Percentiles rank a stretch among this genome's conserved stretches.
phyloP scores from a whole-genome alignment of 2,888 invertebrate species.

The Pachycephus smyrnensis region DNA sequence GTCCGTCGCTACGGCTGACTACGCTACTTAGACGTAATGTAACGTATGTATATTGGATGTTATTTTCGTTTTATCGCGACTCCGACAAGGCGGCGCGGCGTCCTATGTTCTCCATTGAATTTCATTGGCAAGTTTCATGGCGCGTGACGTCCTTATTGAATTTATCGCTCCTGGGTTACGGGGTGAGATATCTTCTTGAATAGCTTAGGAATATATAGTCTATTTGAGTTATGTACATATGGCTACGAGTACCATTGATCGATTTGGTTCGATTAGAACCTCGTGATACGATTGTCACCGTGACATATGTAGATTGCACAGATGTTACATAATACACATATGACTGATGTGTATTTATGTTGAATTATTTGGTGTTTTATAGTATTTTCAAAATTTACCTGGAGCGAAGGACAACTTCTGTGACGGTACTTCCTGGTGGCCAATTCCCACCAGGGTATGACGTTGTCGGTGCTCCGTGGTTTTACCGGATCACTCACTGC shows the following conservation, averaged over 20 bases:
- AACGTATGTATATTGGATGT: not conserved
- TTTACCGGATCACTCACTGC: conserved; percentile 64
- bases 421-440: conserved; percentile 84
- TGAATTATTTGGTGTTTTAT: not conserved
- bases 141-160: not conserved
- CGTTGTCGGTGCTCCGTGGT: conserved; percentile 47
- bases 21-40: not conserved
- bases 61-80: not conserved
- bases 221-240: not conserved
- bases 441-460: conserved; percentile 88
- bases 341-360: not conserved
- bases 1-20: not conserved
- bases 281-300: not conserved
- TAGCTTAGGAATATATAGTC: not conserved
- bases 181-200: not conserved
- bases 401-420: conserved; percentile 84
- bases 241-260: not conserved
- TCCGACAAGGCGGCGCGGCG: not conserved
- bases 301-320: not conserved
- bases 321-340: conserved; percentile 1
- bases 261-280: not conserved
- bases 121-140: not conserved
- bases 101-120: not conserved
- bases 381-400: conserved; percentile 66
- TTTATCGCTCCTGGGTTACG: not conserved